These are phyloP conservation scores for Campoplex nolae DNA, from an alignment of 2,888 invertebrate genomes.

Conservation along the genomic window DNA sequence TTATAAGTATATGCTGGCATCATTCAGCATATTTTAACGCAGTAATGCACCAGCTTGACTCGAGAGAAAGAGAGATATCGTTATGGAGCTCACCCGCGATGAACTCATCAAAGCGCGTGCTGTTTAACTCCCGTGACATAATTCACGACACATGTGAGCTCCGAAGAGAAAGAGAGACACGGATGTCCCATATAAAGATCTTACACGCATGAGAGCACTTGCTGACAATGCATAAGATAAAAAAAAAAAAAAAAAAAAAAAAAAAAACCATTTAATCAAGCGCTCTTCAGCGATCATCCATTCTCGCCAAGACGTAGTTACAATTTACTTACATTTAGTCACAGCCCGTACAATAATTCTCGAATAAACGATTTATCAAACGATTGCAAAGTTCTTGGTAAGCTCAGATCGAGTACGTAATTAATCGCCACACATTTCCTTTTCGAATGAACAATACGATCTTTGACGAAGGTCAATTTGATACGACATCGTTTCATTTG, in stretches of 20 bases:
- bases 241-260: neutral
- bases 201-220: neutral
- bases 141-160: constrained; percentile 65
- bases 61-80: constrained; percentile 53
- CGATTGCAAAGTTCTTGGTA: constrained; percentile 50
- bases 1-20: constrained; percentile 32
- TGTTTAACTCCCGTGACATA: constrained; percentile 71
- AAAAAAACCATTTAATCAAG: constrained; percentile 22
- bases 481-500: constrained; percentile 45
- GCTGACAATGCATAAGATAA: constrained; percentile 34
- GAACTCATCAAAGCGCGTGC: constrained; percentile 74
- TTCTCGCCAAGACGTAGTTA: constrained; percentile 14
- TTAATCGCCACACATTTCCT: neutral
- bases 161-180: constrained; percentile 21
- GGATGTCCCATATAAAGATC: neutral
- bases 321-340: neutral
- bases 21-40: constrained; percentile 48
- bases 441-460: neutral
- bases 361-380: constrained; percentile 41
- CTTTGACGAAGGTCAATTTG: constrained; percentile 51
- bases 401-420: constrained; percentile 21
- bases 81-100: constrained; percentile 68
- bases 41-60: constrained; percentile 59
- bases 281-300: constrained; percentile 28
- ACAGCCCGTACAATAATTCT: neutral